Base-by-base conservation (phyloP, 2,797 vertebrate species). In the Alcedo quadribrachys region DNA sequence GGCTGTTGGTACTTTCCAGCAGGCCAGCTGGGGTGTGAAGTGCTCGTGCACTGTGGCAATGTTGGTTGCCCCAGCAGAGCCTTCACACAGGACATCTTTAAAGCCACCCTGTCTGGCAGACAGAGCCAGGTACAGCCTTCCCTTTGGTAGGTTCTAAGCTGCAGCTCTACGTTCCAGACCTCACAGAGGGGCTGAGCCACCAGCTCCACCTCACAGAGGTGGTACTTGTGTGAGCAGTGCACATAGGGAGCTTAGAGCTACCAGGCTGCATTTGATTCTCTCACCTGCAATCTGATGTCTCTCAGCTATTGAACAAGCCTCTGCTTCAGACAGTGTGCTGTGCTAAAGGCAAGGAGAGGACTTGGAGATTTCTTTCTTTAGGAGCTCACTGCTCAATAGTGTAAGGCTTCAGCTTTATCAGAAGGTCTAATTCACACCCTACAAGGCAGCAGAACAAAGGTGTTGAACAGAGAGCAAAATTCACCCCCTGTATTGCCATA, bases 21-120 rank as follows among this genome's bases (percentile, higher is more conserved):
- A 8, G 50, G n/a, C 42, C 51, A 18, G 24, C 33, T 33, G 51
- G 17, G 60, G 70, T 81, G 60, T 60, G 24, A 0, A 45, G 35
- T 48, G 19, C 65, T 77, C 0, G 0, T 37, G 63, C 17, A 0
- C 46, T 13, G 0, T 10, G 42, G 16, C 30, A 10, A 0, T 2
- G 1, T 15, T 40, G 30, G 13, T 32, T 80, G 53, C 35, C 32
- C 13, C 35, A 25, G 43, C 40, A 76, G 13, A 37, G 3, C 32
- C 43, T 90, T 55, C 46, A 3, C 0, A 0, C 2, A 5, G 54
- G 45, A 20, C 43, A 32, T 42, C 30, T 24, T 13, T 8, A 15
- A 70, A 73, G 15, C 21, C 17, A 6, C 12, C 9, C 16, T 32
- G 10, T 62, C 42, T 15, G 58, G 53, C 42, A 68, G 57, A 15